Percentiles rank a stretch among this genome's conserved stretches.
Evolutionary conservation across 2,797 vertebrate species (phyloP).

Genomic region (Siniperca scherzeri): DNA sequence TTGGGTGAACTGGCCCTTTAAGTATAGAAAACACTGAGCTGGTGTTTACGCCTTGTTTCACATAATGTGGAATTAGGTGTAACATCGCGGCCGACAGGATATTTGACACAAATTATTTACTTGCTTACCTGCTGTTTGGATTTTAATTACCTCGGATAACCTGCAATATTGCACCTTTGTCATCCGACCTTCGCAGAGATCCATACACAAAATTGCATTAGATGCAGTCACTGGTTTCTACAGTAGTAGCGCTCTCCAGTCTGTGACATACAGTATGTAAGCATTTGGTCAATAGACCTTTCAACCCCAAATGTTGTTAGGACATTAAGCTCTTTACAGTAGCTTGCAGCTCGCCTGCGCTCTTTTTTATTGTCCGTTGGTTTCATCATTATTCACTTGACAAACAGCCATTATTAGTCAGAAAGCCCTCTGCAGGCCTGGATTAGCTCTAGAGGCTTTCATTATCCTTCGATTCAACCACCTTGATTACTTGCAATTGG

Average conservation of each 20-base stretch:
- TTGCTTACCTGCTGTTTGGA: conserved; percentile 58
- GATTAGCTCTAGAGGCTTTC: conserved; percentile 74
- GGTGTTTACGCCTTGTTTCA: conserved; percentile 26
- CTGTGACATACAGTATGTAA: conserved; percentile 47
- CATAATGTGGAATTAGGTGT: conserved; percentile 37
- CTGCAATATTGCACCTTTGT: conserved; percentile 50
- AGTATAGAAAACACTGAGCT: conserved; percentile 17
- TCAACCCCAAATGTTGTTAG: conserved; percentile 43
- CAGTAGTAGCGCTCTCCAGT: background rate
- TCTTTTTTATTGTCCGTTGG: conserved; percentile 41
- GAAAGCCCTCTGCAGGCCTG: conserved; percentile 60
- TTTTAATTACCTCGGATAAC: conserved; percentile 56
- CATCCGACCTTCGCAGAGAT: conserved; percentile 64
- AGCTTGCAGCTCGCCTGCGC: conserved; percentile 12
- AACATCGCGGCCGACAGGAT: conserved; percentile 22
- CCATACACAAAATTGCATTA: conserved; percentile 70
- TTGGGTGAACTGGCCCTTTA: conserved; percentile 25
- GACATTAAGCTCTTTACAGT: conserved; percentile 64
- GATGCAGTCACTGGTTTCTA: conserved; percentile 40
- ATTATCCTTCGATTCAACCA: conserved; percentile 79
- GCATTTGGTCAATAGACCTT: conserved; percentile 69
- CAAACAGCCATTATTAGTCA: conserved; percentile 70
- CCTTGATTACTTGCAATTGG: conserved; percentile 83
- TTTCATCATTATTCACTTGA: conserved; percentile 70
- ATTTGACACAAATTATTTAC: conserved; percentile 63